Evolutionary conservation across 2,888 invertebrate genomes (phyloP), one percentile per base, ranked within the genome.

Genomic region (Criorhina ranunculi): DNA sequence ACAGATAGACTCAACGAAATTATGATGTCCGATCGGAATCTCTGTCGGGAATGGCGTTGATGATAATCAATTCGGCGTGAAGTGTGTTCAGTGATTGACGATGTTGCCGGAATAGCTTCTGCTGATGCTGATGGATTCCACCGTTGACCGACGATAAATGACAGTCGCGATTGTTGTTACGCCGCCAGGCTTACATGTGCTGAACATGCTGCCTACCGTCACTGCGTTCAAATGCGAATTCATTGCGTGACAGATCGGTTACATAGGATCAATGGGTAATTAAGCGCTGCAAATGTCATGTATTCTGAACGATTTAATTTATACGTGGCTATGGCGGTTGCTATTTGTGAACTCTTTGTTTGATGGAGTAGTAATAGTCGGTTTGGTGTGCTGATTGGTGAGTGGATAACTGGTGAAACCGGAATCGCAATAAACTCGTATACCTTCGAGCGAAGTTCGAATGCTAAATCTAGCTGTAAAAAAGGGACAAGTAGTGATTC

Each of bases 11-110:
- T 69, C 46, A n/a, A 75, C 46, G 69, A 55, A 80, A 73, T 80
- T 80, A 80, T 78, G 78, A 77, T 83, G 78, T 77, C 70, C 78
- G 82, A 83, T 83, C 51, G 62, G 73, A 73, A 73, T 83, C 82
- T 70, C 66, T n/a, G 42, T 17, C 51, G 46, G 35, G 53, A 77
- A 60, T 72, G 82, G 72, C 60, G 67, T 66, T 53, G 60, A 77
- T 60, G 66, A 72, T 77, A 60, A 82, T 78, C 77, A 83, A 73
- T 83, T 78, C 77, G 49, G 82, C 67, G 78, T 83, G 78, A 83
- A 78, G 66, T 67, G 46, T 44, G 44, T 76, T 67, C 51, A 31
- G 31, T 24, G 67, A 53, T 42, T 49, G 40, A 42, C 29, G 35
- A 37, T 75, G 44, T 44, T 53, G 59, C 9, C 19, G 15, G 53